Evolutionary conservation across 1,140 invertebrate species (phyloP).

Genomic region (Diorhabda elongata): DNA sequence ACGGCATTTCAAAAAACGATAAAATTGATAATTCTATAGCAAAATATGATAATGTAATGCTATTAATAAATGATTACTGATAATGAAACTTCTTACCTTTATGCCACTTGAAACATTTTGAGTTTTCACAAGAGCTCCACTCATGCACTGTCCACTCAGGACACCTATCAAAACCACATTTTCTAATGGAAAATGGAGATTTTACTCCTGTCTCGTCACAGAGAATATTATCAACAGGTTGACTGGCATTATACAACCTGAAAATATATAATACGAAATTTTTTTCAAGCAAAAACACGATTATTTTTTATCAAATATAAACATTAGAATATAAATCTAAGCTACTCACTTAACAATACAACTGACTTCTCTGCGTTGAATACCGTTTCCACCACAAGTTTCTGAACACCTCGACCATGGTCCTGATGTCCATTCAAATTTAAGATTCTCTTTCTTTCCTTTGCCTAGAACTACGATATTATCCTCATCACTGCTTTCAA

Average conservation of each 20-base stretch:
- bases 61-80: too few relatives aligned
- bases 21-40: too few relatives aligned
- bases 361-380: conserved; percentile 60
- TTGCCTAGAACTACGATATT: conserved; percentile 47
- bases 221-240: conserved; percentile 59
- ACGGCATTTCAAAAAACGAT: too few relatives aligned
- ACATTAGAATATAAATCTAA: background rate
- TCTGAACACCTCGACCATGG: conserved; percentile 85
- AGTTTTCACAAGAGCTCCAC: conserved; percentile 68
- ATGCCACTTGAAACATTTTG: conserved; percentile 71
- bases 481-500: conserved; percentile 22
- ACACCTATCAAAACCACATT: conserved; percentile 66
- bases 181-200: conserved; percentile 61
- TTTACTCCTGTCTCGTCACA: conserved; percentile 67
- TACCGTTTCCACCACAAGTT: conserved; percentile 76
- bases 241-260: conserved; percentile 52
- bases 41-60: too few relatives aligned
- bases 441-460: conserved; percentile 51
- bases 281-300: background rate
- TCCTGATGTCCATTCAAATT: conserved; percentile 75
- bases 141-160: conserved; percentile 66
- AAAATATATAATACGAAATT: background rate
- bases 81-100: conserved; percentile 52
- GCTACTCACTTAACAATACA: conserved; percentile 20
- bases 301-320: background rate